Percentiles rank a stretch among this genome's conserved stretches.
Conservation (phyloP, 2,797 vertebrate genomes). For the Pseudochaenichthys georgianus region DNA sequence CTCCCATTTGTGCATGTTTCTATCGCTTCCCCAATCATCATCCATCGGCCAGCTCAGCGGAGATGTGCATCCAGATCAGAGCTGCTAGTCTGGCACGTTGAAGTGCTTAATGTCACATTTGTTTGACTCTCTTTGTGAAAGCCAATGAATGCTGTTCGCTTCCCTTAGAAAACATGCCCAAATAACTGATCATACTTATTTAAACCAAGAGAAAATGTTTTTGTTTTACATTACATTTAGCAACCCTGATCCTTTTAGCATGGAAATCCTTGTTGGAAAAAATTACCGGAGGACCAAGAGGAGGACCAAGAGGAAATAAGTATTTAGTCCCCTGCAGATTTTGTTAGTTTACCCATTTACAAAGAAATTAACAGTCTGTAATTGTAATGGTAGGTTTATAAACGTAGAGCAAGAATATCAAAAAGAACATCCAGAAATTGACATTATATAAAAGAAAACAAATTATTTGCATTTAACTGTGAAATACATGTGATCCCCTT, state of each 20-base stretch:
- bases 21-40: constrained; percentile 3
- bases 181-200: constrained; percentile 12
- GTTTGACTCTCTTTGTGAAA: constrained; percentile 8
- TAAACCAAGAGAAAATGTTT: background rate
- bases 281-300: background rate
- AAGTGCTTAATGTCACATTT: background rate
- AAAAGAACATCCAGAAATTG: too few relatives aligned
- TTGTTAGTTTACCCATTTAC: too few relatives aligned
- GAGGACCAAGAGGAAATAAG: background rate
- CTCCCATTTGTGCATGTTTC: constrained; percentile 12
- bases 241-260: too few relatives aligned
- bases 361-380: too few relatives aligned
- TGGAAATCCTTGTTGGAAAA: too few relatives aligned
- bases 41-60: background rate
- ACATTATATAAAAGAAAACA: too few relatives aligned
- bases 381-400: too few relatives aligned
- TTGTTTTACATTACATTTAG: too few relatives aligned
- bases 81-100: background rate
- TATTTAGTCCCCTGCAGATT: too few relatives aligned
- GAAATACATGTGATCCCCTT: too few relatives aligned
- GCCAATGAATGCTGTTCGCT: background rate
- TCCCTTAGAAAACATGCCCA: background rate
- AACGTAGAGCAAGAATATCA: too few relatives aligned
- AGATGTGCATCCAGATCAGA: background rate
- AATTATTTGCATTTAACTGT: too few relatives aligned